Evolutionary conservation across 2,113 vertebrate genomes (phyloP), one percentile per base, ranked within the genome.

Genomic region (Oreocharis arfaki): DNA sequence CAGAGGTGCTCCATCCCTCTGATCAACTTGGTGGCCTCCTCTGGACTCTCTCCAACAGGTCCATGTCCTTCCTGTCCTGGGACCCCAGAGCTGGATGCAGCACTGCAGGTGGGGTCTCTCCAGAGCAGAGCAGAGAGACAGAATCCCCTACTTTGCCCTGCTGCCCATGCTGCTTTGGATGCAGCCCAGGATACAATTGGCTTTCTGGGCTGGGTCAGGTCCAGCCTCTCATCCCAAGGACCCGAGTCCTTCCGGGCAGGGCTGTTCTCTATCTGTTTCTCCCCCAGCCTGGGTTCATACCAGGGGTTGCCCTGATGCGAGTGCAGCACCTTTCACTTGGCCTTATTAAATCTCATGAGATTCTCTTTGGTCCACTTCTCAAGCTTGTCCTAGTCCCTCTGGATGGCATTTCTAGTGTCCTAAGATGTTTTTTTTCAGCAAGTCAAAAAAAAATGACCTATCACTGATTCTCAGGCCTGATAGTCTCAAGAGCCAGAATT

Each of bases 281-380:
- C 13, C 13, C 10, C 24, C 9, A 49, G 7, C 9, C 47, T 71
- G 21, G 0, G 0, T 10, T 52, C 18, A 12, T 2, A 37, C 18
- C 5, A 7, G 5, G 49, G 41, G 5, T 35, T 56, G 16, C 14
- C 41, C 14, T 3, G 3, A 49, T 11, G 1, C 0, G 10, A 11
- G 14, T 64, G 14, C 42, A 69, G 46, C 7, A 39, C 8, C 23
- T 46, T 53, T 19, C 6, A 28, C 12, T 33, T 64, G 42, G 57
- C 13, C 42, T 35, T 49, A 32, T 35, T 57, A 80, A 49, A 49
- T 21, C 4, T 64, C 21, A 27, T 39, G 50, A 56, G 1, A 37
- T 50, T 64, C n/a, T 9, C 26, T 49, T 57, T 21, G 14, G 6
- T n/a, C 30, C 4, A 37, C 42, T 42, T 71, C 42, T 88, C 15